phyloP scores from a whole-genome alignment of 2,888 invertebrate genomes.

The Drosophila stalkeri region DNA sequence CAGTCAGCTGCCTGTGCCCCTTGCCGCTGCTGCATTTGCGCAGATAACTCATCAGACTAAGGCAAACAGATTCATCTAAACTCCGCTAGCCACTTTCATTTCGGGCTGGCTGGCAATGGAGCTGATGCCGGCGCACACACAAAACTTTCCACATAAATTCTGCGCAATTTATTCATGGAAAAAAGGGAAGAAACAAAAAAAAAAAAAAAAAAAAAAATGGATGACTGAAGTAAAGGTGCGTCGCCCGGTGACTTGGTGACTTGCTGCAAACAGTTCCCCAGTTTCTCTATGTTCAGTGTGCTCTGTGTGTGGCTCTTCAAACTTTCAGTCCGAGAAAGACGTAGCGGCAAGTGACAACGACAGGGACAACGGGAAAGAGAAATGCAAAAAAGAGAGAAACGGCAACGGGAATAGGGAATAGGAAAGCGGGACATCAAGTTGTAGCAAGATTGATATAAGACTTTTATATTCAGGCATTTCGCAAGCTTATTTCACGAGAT shows the following conservation, averaged over 20 bases:
- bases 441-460: slow-evolving; percentile 77
- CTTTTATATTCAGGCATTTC: slow-evolving; percentile 78
- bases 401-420: slow-evolving; percentile 2
- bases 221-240: slow-evolving; percentile 61
- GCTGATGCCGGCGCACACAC: slow-evolving; percentile 38
- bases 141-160: slow-evolving; percentile 79
- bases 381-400: neutral
- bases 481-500: slow-evolving; percentile 70
- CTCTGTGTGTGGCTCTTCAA: slow-evolving; percentile 25
- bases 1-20: neutral
- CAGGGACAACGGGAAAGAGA: slow-evolving; percentile 19
- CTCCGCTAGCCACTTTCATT: slow-evolving; percentile 77
- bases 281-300: slow-evolving; percentile 9
- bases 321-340: slow-evolving; percentile 24
- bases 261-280: slow-evolving; percentile 48
- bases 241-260: slow-evolving; percentile 62
- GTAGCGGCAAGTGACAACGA: slow-evolving; percentile 37
- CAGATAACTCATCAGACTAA: slow-evolving; percentile 79
- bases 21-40: slow-evolving; percentile 59
- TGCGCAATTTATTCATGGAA: slow-evolving; percentile 79
- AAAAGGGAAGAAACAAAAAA: slow-evolving; percentile 25
- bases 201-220: slow-evolving; percentile 25
- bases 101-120: slow-evolving; percentile 37
- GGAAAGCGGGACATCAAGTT: slow-evolving; percentile 61
- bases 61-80: slow-evolving; percentile 79